Conservation (phyloP, 2,888 invertebrate species). For the Polyommatus icarus region DNA sequence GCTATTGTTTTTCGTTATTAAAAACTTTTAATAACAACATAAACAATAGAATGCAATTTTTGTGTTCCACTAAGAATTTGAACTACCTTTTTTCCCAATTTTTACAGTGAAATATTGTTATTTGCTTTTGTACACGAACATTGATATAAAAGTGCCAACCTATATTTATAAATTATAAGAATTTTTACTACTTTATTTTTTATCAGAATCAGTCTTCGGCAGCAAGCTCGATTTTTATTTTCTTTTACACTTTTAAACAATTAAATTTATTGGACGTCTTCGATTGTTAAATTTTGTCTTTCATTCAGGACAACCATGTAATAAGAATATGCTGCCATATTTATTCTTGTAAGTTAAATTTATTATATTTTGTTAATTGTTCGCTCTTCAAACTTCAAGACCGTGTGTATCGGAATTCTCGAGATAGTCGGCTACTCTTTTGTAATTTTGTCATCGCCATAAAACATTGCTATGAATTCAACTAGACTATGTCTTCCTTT, state of each 20-base stretch:
- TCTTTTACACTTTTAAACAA: too few relatives aligned
- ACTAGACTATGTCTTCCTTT: not conserved
- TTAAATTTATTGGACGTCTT: too few relatives aligned
- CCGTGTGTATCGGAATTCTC: conserved; percentile 19
- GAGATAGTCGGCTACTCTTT: conserved; percentile 23
- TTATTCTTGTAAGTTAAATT: too few relatives aligned
- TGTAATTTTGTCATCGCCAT: conserved; percentile 53
- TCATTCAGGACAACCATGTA: too few relatives aligned
- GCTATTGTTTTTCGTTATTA: conserved; percentile 26
- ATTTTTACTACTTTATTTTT: too few relatives aligned
- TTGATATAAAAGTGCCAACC: not conserved
- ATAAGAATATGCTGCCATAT: too few relatives aligned
- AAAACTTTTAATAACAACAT: conserved; percentile 5
- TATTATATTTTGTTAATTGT: too few relatives aligned
- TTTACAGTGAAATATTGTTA: not conserved
- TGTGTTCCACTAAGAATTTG: not conserved
- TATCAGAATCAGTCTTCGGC: too few relatives aligned
- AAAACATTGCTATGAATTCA: not conserved
- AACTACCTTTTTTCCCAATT: not conserved
- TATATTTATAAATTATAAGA: too few relatives aligned
- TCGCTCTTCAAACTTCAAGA: not conserved
- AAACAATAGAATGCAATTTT: conserved; percentile 17
- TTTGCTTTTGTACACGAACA: not conserved
- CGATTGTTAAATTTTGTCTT: too few relatives aligned
- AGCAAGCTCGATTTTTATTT: too few relatives aligned